These are phyloP conservation scores for Cinclus mexicanus DNA, from an alignment of 2,113 vertebrate species.

Conservation along the genomic window DNA sequence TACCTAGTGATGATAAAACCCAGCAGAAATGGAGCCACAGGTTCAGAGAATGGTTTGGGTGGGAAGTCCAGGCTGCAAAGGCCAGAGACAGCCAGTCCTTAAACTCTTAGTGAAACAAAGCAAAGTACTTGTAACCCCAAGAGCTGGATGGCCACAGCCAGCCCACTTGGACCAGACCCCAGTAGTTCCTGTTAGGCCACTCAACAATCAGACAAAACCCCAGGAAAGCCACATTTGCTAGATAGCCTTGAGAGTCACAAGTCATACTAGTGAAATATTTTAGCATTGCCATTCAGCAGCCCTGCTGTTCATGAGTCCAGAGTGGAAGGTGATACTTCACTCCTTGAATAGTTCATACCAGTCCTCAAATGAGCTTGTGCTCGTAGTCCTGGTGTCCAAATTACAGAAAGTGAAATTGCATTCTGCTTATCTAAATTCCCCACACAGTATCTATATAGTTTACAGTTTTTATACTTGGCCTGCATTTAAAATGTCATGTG, in stretches of 20 bases:
- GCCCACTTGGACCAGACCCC: background rate
- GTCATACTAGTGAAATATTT: background rate
- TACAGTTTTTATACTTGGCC: background rate
- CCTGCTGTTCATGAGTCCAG: background rate
- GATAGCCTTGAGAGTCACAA: background rate
- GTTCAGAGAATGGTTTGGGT: background rate
- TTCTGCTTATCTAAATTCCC: conserved; percentile 6
- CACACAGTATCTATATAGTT: background rate
- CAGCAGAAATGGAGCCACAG: background rate
- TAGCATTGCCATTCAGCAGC: background rate
- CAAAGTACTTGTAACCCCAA: background rate
- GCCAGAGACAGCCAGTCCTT: background rate
- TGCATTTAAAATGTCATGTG: background rate
- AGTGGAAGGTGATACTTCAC: background rate
- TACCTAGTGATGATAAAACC: background rate
- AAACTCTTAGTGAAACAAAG: background rate
- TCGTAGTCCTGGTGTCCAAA: background rate
- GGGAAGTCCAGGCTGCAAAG: background rate
- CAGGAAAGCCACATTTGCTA: background rate
- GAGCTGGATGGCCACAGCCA: background rate
- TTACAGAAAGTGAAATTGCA: background rate
- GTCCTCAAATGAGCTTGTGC: background rate
- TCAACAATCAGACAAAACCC: background rate
- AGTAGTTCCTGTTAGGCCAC: background rate
- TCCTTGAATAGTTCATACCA: background rate